A percentile compares a stretch with the other conserved stretches of the same genome.
These are phyloP conservation scores for Entomobrya proxima DNA, from an alignment of 2,888 invertebrate genomes.

Conservation along the genomic window DNA sequence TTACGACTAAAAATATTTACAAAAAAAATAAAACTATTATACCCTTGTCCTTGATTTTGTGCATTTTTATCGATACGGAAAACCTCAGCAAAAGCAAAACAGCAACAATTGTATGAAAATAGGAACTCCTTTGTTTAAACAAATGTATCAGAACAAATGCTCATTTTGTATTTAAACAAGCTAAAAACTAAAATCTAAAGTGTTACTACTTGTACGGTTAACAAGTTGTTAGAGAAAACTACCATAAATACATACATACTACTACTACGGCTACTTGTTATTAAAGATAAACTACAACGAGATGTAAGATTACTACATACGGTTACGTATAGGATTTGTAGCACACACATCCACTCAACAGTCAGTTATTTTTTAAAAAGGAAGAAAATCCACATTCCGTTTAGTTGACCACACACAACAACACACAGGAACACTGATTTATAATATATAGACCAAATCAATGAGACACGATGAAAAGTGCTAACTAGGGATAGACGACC, in stretches of 20 bases:
- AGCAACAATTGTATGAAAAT: neutral
- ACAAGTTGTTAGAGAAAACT: neutral
- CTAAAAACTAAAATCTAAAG: slow-evolving; percentile 39
- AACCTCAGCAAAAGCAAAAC: neutral
- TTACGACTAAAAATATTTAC: no score
- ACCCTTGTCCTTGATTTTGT: no score
- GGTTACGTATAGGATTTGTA: neutral
- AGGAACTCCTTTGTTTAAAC: neutral
- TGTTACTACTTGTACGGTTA: slow-evolving; percentile 36
- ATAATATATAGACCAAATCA: slow-evolving; percentile 22
- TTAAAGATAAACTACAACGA: neutral
- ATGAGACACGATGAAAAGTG: neutral
- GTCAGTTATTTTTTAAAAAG: neutral
- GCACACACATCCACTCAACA: neutral
- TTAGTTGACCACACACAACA: slow-evolving; percentile 14
- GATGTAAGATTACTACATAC: neutral
- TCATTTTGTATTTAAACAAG: slow-evolving; percentile 60
- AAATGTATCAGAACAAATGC: slow-evolving; percentile 64
- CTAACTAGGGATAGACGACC: neutral
- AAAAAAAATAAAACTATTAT: no score
- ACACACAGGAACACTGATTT: neutral
- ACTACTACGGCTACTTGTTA: neutral
- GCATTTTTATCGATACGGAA: no score
- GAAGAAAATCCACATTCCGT: neutral
- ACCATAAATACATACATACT: neutral